A percentile compares a stretch with the other conserved stretches of the same genome.
phyloP scores from a whole-genome alignment of 2,888 invertebrate species.

The Oscheius sp. region DNA sequence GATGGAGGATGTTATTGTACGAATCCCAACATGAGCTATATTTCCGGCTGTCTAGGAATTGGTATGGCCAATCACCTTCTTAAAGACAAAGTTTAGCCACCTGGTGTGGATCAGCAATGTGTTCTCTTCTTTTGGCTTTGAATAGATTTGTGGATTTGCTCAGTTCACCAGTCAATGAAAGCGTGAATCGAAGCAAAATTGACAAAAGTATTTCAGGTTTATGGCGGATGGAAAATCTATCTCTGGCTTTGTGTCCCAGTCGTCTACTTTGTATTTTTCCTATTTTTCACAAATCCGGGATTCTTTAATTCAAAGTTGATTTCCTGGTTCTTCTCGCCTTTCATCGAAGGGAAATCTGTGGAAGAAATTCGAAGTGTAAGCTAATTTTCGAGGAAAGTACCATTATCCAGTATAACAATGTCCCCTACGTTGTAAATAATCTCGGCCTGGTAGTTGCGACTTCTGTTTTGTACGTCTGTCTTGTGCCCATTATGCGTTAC shows the following conservation, averaged over 20 bases:
- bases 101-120: neutral
- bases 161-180: neutral
- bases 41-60: neutral
- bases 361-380: conserved; percentile 1
- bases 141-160: neutral
- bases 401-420: neutral
- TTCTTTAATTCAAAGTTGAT: neutral
- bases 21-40: neutral
- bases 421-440: neutral
- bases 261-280: neutral
- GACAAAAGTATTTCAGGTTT: neutral
- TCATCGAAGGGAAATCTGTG: neutral
- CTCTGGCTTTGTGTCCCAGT: neutral
- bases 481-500: neutral
- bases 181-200: too few relatives aligned
- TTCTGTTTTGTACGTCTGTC: neutral
- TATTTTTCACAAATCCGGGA: neutral
- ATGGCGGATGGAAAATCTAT: neutral
- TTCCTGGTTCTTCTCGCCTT: neutral
- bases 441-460: neutral
- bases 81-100: neutral
- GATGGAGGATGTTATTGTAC: neutral
- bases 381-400: neutral
- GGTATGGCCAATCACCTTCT: neutral
- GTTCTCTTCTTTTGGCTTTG: neutral